These are phyloP conservation scores for Cephalopholis sonnerati DNA, from an alignment of 2,113 vertebrate genomes.

Conservation along the genomic window DNA sequence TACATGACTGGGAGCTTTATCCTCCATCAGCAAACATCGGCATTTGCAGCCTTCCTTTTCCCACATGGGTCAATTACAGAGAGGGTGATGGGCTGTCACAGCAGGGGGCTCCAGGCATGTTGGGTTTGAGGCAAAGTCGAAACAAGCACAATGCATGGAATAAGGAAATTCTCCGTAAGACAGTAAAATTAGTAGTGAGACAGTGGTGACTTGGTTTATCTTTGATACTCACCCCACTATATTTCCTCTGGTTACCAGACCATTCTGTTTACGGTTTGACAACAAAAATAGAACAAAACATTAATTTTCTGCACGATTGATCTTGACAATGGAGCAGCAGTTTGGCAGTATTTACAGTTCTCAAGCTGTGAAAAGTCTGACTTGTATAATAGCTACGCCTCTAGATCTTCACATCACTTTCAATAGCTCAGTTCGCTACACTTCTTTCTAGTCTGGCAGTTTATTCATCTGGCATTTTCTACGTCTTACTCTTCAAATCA, in stretches of 20 bases:
- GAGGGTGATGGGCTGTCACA: constrained; percentile 51
- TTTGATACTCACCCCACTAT: background rate
- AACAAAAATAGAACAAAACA: constrained; percentile 54
- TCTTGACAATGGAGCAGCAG: constrained; percentile 18
- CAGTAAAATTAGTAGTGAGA: background rate
- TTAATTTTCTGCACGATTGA: constrained; percentile 61
- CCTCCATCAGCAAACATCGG: constrained; percentile 59
- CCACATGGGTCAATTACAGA: constrained; percentile 75
- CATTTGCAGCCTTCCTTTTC: constrained; percentile 43
- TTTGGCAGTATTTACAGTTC: constrained; percentile 33
- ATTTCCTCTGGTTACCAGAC: background rate
- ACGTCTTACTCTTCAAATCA: background rate
- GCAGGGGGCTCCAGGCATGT: constrained; percentile 46
- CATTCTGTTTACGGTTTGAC: constrained; percentile 5
- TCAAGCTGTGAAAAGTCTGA: constrained; percentile 14
- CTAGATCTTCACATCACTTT: constrained; percentile 8
- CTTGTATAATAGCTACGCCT: constrained; percentile 3
- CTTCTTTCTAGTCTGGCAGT: constrained; percentile 1
- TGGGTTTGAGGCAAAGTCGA: constrained; percentile 38
- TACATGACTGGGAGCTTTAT: constrained; percentile 61
- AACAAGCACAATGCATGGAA: constrained; percentile 10
- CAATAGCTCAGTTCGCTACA: background rate
- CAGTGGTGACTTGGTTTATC: background rate
- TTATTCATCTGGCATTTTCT: constrained; percentile 4
- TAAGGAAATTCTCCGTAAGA: constrained; percentile 5